Conservation (phyloP, 2,888 invertebrate genomes). For the Macrosiphum euphorbiae region DNA sequence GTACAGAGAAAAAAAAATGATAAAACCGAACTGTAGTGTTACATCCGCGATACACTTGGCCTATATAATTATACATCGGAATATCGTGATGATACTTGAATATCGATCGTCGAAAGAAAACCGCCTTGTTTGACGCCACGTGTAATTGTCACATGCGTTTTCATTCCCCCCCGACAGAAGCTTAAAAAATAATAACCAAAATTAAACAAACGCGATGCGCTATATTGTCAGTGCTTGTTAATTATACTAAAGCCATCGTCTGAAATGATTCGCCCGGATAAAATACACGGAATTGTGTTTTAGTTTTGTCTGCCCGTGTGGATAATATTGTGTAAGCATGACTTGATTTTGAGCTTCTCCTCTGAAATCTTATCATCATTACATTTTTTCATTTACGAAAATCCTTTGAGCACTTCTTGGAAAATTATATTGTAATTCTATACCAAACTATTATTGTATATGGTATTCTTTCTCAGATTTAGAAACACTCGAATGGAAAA, state of each 20-base stretch:
- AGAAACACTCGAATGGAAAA: not conserved
- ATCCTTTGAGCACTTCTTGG: not conserved
- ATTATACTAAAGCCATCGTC: not conserved
- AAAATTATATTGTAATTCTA: not conserved
- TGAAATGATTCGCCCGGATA: not conserved
- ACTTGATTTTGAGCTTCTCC: not conserved
- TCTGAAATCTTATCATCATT: not conserved
- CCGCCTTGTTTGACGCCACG: not conserved
- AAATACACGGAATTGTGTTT: not conserved
- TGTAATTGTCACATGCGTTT: not conserved
- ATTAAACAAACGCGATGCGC: not conserved
- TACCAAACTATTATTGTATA: not conserved
- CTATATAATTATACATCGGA: not conserved
- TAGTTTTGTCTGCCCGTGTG: not conserved
- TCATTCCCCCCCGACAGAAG: not conserved
- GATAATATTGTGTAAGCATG: not conserved
- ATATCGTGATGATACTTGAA: not conserved
- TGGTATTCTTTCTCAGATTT: not conserved
- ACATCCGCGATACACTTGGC: not conserved
- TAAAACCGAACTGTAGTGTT: not conserved
- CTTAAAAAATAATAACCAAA: not conserved
- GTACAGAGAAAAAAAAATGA: not conserved
- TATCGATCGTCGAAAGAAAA: not conserved
- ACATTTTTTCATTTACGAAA: not conserved
- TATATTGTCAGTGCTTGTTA: not conserved